These are phyloP conservation scores for Dryobota labecula DNA, from an alignment of 2,888 invertebrate species.

Conservation along the genomic window DNA sequence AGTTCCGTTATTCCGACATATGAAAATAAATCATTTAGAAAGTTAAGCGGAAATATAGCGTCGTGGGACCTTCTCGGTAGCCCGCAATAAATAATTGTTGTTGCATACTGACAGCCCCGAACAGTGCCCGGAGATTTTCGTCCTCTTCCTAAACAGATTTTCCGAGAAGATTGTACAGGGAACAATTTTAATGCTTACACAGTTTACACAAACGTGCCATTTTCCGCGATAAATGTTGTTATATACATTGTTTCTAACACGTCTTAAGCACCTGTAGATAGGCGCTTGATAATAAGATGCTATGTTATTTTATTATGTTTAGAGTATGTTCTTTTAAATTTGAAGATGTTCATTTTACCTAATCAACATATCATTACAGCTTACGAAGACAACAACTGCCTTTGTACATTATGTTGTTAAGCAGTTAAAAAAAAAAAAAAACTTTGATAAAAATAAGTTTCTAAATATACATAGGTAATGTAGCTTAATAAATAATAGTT, in stretches of 20 bases:
- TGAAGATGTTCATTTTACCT: constrained; percentile 2
- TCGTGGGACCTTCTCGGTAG: constrained; percentile 66
- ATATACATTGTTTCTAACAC: constrained; percentile 32
- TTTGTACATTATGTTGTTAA: neutral
- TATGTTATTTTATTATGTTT: neutral
- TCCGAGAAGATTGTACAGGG: constrained; percentile 39
- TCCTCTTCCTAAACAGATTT: constrained; percentile 41
- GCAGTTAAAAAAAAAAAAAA: neutral
- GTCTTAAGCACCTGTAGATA: constrained; percentile 20
- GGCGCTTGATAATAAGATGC: constrained; percentile 5
- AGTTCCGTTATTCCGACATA: constrained; percentile 68
- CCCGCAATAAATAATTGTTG: constrained; percentile 75
- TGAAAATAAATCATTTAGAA: constrained; percentile 74
- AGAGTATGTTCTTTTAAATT: neutral
- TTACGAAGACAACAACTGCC: too few relatives aligned
- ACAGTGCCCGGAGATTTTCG: constrained; percentile 49
- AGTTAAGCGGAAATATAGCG: constrained; percentile 71
- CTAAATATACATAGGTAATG: neutral
- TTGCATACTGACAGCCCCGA: constrained; percentile 66
- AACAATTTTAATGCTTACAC: constrained; percentile 39
- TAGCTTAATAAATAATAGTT: neutral
- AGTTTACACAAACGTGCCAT: constrained; percentile 52
- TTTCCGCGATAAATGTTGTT: constrained; percentile 29
- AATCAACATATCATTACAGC: neutral
- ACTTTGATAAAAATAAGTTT: neutral